Conservation (phyloP, 2,797 vertebrate genomes). For the Pachyuromys duprasi region DNA sequence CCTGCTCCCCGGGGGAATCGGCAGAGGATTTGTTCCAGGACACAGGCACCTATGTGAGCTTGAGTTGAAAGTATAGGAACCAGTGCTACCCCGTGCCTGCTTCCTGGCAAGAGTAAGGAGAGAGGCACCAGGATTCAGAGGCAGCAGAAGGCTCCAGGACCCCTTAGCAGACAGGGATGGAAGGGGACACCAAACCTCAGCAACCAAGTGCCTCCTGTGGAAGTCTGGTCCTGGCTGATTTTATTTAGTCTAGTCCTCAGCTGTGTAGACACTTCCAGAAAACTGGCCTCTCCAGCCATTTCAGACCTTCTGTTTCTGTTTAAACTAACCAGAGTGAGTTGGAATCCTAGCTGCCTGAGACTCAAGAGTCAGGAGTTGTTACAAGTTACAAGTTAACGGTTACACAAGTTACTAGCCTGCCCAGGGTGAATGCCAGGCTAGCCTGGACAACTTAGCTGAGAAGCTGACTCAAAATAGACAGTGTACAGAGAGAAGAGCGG, state of each 20-base stretch:
- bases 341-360: not conserved
- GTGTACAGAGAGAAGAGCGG: not conserved
- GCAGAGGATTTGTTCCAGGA: not conserved
- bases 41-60: not conserved
- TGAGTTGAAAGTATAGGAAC: fast-evolving
- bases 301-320: not conserved
- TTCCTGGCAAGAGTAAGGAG: not conserved
- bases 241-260: not conserved
- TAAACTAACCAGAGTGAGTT: not conserved
- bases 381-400: not conserved
- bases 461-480: not conserved
- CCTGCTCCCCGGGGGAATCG: not conserved
- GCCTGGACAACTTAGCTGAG: not conserved
- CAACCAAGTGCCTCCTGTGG: fast-evolving
- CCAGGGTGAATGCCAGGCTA: not conserved
- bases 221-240: not conserved
- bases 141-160: not conserved
- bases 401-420: not conserved
- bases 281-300: not conserved
- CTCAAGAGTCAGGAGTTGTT: not conserved
- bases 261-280: not conserved
- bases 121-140: too few relatives aligned
- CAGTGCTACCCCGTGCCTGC: fast-evolving
- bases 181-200: fast-evolving
- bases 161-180: not conserved